Evolutionary conservation across 1,140 invertebrate genomes (phyloP).

Genomic region (Drosophila arizonae): DNA sequence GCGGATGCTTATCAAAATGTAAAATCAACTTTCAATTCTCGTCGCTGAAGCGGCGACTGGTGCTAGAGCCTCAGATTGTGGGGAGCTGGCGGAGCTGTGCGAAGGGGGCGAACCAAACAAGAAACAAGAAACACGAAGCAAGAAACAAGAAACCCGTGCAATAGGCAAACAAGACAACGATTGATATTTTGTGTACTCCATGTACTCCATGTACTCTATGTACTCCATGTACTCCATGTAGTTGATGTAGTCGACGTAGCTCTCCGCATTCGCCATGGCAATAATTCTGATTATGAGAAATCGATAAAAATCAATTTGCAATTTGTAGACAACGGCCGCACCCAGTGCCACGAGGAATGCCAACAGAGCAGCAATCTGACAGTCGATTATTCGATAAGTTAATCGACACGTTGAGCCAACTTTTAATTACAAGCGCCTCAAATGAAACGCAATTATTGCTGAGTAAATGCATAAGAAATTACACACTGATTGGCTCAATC

Average conservation of each 20-base stretch:
- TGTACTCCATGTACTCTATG: constrained; percentile 7
- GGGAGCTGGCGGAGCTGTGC: background rate
- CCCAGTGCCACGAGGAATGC: constrained; percentile 35
- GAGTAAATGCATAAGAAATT: constrained; percentile 56
- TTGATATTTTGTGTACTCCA: constrained; percentile 70
- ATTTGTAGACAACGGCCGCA: constrained; percentile 69
- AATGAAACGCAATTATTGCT: constrained; percentile 65
- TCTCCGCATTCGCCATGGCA: constrained; percentile 11
- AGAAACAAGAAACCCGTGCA: constrained; percentile 67
- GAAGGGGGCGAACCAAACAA: constrained; percentile 13
- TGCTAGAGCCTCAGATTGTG: background rate
- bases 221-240: background rate
- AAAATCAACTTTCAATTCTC: constrained; percentile 76
- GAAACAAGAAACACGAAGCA: constrained; percentile 23
- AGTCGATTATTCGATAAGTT: constrained; percentile 61
- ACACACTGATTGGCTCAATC: constrained; percentile 66
- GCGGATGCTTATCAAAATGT: constrained; percentile 77
- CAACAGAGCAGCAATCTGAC: constrained; percentile 7
- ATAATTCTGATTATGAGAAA: constrained; percentile 76
- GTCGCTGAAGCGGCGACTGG: constrained; percentile 3
- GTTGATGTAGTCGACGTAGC: background rate
- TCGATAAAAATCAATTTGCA: constrained; percentile 80
- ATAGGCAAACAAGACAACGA: constrained; percentile 60
- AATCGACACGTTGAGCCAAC: constrained; percentile 40
- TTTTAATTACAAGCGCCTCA: constrained; percentile 67